Base-by-base conservation (phyloP, 1,140 invertebrate species). In the Eurosta solidaginis region DNA sequence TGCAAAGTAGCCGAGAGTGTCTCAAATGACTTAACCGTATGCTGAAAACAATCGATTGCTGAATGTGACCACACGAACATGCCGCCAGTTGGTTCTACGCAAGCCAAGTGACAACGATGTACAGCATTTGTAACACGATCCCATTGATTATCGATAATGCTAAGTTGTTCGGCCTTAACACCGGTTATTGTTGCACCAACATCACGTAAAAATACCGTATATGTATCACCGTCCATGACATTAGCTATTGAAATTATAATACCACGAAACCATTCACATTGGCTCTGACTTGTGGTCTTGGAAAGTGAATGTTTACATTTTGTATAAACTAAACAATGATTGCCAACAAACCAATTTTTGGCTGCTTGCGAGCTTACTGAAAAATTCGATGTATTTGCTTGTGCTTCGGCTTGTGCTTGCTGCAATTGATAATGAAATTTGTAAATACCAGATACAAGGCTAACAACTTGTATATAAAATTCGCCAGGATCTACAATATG, bases 401-500 rank as follows among this genome's bases (percentile, higher is more conserved):
- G 40, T 33, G 74, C 74, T 7, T 44, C 63, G 6, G 33, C 20
- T 74, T 74, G 77, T n/a, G 47, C 42, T 12, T 78, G 49, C 74
- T 81, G 80, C 40, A 81, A 74, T 42, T 79, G 49, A 40, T 77
- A 44, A 10, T 81, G 78, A 25, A 81, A 80, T 36, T 74, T 45
- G 9, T 27, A 33, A 29, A 78, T 77, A 4, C 78, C 80, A 0
- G 42, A 12, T n/a, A 45, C 49, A 33, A 82, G 75, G 7, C 52
- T 59, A 14, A 59, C 0, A 20, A 85, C 59, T 7, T 81, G 80
- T 12, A 85, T 78, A 77, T 87, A 87, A 77, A 87, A 87, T 54
- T 87, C 85, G 4, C 77, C 50, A 5, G 85, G 85, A 68, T 75
- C 49, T 1, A 74, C 63, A 25, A 81, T 52, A 54, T 81, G 79